phyloP scores from a whole-genome alignment of 1,140 invertebrate genomes.

The Drosophila auraria region DNA sequence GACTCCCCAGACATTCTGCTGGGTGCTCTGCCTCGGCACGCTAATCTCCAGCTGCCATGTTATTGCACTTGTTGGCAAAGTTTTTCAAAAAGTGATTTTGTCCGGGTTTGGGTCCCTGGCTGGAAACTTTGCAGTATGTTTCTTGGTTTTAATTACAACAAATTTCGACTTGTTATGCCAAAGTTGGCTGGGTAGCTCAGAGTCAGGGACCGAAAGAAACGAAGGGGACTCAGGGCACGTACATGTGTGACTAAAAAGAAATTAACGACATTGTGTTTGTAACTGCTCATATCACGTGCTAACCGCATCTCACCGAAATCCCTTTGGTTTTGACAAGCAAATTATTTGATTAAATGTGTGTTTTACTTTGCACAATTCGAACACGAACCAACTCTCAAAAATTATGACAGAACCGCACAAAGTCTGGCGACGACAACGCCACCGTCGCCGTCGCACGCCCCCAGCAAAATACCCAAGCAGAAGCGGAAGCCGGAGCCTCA shows the following conservation, averaged over 20 bases:
- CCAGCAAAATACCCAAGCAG: slow-evolving; percentile 74
- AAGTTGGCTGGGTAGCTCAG: slow-evolving; percentile 43
- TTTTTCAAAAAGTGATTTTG: slow-evolving; percentile 82
- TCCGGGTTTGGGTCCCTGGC: slow-evolving; percentile 36
- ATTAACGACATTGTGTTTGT: slow-evolving; percentile 75
- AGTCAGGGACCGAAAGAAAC: not conserved
- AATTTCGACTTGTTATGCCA: slow-evolving; percentile 77
- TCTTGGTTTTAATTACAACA: slow-evolving; percentile 81
- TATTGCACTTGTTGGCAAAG: slow-evolving; percentile 82
- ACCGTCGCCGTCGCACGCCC: slow-evolving; percentile 49
- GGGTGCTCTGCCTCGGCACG: slow-evolving; percentile 61
- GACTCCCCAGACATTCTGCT: slow-evolving; percentile 62
- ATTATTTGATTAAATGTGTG: slow-evolving; percentile 63
- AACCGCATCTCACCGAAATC: slow-evolving; percentile 64
- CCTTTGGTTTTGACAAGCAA: slow-evolving; percentile 55
- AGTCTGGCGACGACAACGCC: slow-evolving; percentile 53
- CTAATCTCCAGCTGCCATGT: slow-evolving; percentile 82
- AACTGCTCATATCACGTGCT: slow-evolving; percentile 75
- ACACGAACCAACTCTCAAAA: slow-evolving; percentile 63
- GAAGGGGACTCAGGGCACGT: slow-evolving; percentile 40
- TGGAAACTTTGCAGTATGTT: slow-evolving; percentile 72
- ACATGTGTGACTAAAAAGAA: slow-evolving; percentile 74
- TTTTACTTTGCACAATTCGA: slow-evolving; percentile 79
- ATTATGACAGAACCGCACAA: slow-evolving; percentile 75
- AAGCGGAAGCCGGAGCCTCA: slow-evolving; percentile 24